Evolutionary conservation across 2,888 invertebrate genomes (phyloP), one percentile per base, ranked within the genome.

Genomic region (Rugalucina vietnamica): DNA sequence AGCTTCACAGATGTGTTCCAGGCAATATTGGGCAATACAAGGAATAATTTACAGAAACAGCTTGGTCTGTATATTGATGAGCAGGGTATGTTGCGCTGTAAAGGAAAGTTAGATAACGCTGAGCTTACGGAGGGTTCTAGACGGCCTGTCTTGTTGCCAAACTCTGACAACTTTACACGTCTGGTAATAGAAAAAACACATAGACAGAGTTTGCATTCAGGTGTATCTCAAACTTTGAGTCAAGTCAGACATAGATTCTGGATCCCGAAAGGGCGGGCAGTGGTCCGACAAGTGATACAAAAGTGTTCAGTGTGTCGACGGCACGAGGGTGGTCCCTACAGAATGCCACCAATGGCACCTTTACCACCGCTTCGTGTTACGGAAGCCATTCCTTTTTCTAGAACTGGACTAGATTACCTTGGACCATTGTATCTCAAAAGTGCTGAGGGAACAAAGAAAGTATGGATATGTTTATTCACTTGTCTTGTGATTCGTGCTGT

Each of bases 381-480:
- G 12, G 76, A 84, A 60, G 8, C 60, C 21, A 10, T 36, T 65
- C 80, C 80, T 12, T 84, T 84, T 32, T 71, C 65, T 18, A 36
- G 27, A 21, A 73, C 49, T 18, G 85, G 85, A 36, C 18, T 85
- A 14, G 82, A 82, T 70, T 79, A 82, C 65, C 50, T 84, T 21
- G 81, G 84, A 73, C 82, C 82, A 21, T n/a, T 82, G 27, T 78
- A 70, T 75, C 50, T 75, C 0, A 86, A 80, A 76, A 8, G 8
- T 27, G 21, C 5, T 10, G 49, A 43, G 43, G 76, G 73, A 70
- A 43, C 49, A 24, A 60, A 50, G n/a, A 85, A 79, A 71, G 70
- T 77, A 34, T 86, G 80, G 86, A 34, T 86, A 18, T 85, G 85
- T 49, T 37, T 85, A 49, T 86, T 81, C 37, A 86, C 86, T 1